Percentiles rank a stretch among this genome's conserved stretches.
These are phyloP conservation scores for Dicaeum eximium DNA, from an alignment of 2,113 vertebrate species.

Conservation along the genomic window DNA sequence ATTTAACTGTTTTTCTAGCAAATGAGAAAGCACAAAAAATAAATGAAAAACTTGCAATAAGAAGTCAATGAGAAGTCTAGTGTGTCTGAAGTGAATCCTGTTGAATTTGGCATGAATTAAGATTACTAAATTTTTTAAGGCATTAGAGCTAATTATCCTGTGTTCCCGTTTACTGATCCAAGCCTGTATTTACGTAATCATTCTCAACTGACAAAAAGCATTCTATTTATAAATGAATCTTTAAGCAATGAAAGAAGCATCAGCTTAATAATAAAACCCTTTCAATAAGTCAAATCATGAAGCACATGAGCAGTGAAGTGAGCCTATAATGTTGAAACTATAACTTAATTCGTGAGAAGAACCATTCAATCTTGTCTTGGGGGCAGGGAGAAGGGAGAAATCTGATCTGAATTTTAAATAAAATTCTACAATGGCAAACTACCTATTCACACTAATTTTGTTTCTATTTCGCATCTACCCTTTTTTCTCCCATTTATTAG, in stretches of 20 bases:
- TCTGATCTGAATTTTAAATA: constrained; percentile 11
- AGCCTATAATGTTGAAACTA: neutral
- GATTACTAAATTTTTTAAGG: neutral
- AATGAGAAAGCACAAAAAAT: neutral
- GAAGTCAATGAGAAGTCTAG: neutral
- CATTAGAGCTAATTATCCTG: neutral
- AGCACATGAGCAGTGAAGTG: neutral
- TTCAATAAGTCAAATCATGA: neutral
- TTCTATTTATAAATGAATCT: neutral
- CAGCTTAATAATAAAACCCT: neutral
- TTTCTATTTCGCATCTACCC: neutral
- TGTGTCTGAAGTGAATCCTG: neutral
- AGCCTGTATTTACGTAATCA: neutral
- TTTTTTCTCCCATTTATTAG: neutral
- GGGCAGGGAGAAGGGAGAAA: neutral
- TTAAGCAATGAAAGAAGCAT: neutral
- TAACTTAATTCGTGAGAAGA: neutral
- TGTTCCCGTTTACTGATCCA: neutral
- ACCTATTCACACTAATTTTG: neutral
- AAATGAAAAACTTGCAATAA: neutral
- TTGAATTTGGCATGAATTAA: neutral
- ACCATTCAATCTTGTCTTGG: neutral
- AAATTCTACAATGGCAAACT: neutral
- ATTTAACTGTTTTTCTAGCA: neutral
- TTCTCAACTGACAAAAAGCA: neutral